A percentile compares a stretch with the other conserved stretches of the same genome.
These are phyloP conservation scores for Doryteuthis pealeii DNA, from an alignment of 1,140 invertebrate genomes.

Conservation along the genomic window DNA sequence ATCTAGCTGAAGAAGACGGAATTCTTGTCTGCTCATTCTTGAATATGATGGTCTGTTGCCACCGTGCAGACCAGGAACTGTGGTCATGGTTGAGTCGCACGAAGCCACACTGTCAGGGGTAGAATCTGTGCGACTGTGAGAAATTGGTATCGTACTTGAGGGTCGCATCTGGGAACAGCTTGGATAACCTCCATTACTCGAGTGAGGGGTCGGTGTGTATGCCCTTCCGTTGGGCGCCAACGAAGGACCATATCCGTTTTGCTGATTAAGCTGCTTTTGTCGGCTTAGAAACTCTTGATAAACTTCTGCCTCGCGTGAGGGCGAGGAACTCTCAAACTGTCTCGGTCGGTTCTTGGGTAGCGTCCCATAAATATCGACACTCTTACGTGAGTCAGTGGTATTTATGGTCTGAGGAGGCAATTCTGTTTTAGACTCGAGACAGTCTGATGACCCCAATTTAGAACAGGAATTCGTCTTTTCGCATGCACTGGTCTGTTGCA, in stretches of 20 bases:
- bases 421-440: too few relatives aligned
- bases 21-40: too few relatives aligned
- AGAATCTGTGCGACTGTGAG: conserved; percentile 23
- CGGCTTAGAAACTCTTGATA: conserved; percentile 33
- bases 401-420: too few relatives aligned
- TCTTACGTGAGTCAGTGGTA: neutral
- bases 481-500: too few relatives aligned
- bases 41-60: too few relatives aligned
- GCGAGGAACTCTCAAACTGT: conserved; percentile 19
- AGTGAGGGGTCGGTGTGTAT: conserved; percentile 24
- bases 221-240: conserved; percentile 11
- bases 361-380: conserved; percentile 38
- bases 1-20: too few relatives aligned
- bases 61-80: neutral
- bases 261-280: conserved; percentile 27
- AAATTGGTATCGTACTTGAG: conserved; percentile 21
- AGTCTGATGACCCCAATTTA: too few relatives aligned
- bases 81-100: neutral
- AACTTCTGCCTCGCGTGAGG: conserved; percentile 24
- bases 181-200: conserved; percentile 22
- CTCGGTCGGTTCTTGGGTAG: conserved; percentile 32
- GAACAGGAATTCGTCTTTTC: too few relatives aligned
- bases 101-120: conserved; percentile 25
- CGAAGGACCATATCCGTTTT: conserved; percentile 9
- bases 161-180: conserved; percentile 26